phyloP scores from a whole-genome alignment of 2,888 invertebrate species.

The Rhabditoides inermis region DNA sequence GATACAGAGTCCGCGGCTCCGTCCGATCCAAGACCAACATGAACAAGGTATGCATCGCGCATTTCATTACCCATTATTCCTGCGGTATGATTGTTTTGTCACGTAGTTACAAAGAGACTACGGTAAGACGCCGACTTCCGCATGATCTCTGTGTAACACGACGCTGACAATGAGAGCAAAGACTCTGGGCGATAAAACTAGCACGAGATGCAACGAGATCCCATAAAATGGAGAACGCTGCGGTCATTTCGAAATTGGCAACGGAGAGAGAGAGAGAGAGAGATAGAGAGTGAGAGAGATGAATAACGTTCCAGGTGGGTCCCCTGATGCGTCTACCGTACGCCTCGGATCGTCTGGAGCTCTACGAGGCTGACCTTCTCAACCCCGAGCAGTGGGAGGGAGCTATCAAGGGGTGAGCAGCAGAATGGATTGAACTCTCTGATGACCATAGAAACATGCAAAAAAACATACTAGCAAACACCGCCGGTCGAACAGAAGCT shows the following conservation, averaged over 20 bases:
- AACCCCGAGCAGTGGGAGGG: conserved; percentile 53
- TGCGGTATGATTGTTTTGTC: neutral
- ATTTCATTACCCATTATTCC: neutral
- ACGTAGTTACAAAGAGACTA: neutral
- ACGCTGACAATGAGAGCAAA: neutral
- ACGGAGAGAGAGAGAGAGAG: too few relatives aligned
- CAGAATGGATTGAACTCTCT: neutral
- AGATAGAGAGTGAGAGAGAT: too few relatives aligned
- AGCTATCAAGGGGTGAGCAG: conserved; percentile 6
- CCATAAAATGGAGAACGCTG: too few relatives aligned
- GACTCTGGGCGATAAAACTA: neutral
- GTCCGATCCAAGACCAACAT: conserved; percentile 48
- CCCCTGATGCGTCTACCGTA: conserved; percentile 44
- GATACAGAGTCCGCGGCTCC: conserved; percentile 56
- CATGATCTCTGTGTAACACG: neutral
- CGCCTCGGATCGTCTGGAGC: conserved; percentile 54
- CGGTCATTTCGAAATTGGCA: too few relatives aligned
- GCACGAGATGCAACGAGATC: too few relatives aligned
- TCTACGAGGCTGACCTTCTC: conserved; percentile 57
- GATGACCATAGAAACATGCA: neutral
- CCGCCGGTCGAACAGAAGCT: neutral
- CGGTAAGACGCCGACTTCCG: too few relatives aligned
- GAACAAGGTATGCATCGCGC: conserved; percentile 29
- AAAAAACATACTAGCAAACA: neutral
- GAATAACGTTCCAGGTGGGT: conserved; percentile 11